A percentile compares a stretch with the other conserved stretches of the same genome.
phyloP scores from a whole-genome alignment of 2,113 vertebrate genomes.

The Poeciliopsis occidentalis region DNA sequence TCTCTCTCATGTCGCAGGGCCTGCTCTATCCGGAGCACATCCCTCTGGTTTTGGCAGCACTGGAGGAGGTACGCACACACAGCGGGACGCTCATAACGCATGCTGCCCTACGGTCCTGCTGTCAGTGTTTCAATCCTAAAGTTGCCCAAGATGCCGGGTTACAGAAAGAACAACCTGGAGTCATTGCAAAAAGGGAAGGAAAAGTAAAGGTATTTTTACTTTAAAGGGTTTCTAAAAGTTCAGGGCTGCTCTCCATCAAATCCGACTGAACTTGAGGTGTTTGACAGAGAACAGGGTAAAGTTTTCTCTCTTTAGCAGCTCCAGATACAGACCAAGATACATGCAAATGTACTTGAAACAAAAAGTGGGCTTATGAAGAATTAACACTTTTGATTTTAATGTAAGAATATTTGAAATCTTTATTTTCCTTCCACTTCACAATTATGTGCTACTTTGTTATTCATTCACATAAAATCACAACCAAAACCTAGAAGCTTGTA shows the following conservation, averaged over 20 bases:
- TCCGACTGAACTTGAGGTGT: neutral
- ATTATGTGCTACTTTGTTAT: neutral
- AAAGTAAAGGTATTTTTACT: neutral
- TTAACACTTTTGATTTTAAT: too few species aligned
- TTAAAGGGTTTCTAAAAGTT: neutral
- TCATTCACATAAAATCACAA: neutral
- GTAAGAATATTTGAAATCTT: too few species aligned
- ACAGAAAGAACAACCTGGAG: slow-evolving; percentile 42
- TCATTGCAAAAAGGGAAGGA: neutral
- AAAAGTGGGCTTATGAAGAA: too few species aligned
- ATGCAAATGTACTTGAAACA: too few species aligned
- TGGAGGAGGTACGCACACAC: slow-evolving; percentile 85
- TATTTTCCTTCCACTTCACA: neutral
- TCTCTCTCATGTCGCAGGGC: slow-evolving; percentile 98
- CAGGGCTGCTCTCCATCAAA: neutral
- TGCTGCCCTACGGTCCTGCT: slow-evolving; percentile 41
- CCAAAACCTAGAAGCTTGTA: too few species aligned
- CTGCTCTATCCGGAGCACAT: slow-evolving; percentile 96
- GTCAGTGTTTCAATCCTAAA: slow-evolving; percentile 31
- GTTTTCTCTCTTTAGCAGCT: too few species aligned
- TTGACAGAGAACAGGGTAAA: too few species aligned
- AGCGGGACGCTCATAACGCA: slow-evolving; percentile 19
- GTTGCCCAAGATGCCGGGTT: slow-evolving; percentile 41
- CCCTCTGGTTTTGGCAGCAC: slow-evolving; percentile 90
- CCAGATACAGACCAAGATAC: too few species aligned